These are phyloP conservation scores for Antrozous pallidus DNA, from an alignment of 2,797 vertebrate species.

Conservation along the genomic window DNA sequence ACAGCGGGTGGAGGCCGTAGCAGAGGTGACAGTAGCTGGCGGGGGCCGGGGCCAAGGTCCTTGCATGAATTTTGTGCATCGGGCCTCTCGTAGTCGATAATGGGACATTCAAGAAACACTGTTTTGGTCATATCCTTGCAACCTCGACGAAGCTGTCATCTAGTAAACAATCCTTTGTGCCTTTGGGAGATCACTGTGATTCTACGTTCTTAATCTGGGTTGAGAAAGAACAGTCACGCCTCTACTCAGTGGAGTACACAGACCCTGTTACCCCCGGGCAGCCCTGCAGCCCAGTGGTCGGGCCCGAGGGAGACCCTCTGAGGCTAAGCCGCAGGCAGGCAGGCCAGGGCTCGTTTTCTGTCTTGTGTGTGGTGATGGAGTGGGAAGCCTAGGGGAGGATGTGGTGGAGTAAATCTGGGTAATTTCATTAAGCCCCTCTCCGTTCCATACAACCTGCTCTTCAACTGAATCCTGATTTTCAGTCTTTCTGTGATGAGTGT, in stretches of 20 bases:
- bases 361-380: background rate
- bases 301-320: background rate
- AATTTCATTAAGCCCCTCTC: background rate
- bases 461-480: background rate
- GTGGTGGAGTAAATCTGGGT: background rate
- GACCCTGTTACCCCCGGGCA: background rate
- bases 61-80: too few relatives aligned
- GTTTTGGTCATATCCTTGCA: background rate
- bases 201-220: background rate
- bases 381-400: background rate
- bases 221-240: background rate
- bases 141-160: background rate
- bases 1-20: too few relatives aligned
- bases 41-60: too few relatives aligned
- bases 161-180: background rate
- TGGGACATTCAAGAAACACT: background rate
- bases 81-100: background rate
- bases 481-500: background rate
- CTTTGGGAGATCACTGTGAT: background rate
- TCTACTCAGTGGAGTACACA: background rate
- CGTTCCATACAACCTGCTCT: background rate
- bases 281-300: background rate
- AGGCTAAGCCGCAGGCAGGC: background rate
- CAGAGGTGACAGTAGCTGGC: too few relatives aligned
- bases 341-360: background rate